phyloP scores from a whole-genome alignment of 2,113 vertebrate species.

The Limanda limanda region DNA sequence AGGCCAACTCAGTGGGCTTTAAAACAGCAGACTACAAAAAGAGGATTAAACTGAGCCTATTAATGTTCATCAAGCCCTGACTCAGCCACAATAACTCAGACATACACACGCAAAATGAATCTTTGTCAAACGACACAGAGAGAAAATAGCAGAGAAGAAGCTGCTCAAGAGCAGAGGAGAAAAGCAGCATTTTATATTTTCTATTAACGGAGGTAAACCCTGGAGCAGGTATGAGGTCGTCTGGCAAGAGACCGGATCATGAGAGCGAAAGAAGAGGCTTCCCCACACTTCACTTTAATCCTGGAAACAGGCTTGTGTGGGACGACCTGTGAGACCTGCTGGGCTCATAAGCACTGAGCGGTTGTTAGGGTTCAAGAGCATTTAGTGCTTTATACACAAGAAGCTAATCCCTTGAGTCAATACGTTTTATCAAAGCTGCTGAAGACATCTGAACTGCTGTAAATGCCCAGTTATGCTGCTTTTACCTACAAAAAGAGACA shows the following conservation, averaged over 20 bases:
- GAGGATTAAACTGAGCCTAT: background rate
- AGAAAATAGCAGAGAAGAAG: background rate
- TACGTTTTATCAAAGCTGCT: background rate
- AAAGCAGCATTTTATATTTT: background rate
- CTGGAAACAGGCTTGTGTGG: conserved; percentile 9
- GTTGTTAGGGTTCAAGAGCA: background rate
- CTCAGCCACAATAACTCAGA: background rate
- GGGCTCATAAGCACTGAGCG: conserved; percentile 17
- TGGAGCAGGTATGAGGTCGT: background rate
- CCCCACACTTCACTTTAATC: conserved; percentile 13
- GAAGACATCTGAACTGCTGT: background rate
- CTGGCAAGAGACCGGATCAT: background rate
- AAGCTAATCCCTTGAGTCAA: background rate
- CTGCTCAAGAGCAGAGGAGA: background rate
- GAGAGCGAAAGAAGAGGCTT: background rate
- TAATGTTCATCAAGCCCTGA: background rate
- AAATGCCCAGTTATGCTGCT: background rate
- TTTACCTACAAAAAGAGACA: no score
- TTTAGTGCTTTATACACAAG: conserved; percentile 13
- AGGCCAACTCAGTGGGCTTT: background rate
- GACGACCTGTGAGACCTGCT: conserved; percentile 23
- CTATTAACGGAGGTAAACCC: conserved; percentile 1
- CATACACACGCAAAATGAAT: no score
- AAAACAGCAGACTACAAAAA: background rate
- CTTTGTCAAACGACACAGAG: background rate